phyloP scores from a whole-genome alignment of 2,888 invertebrate genomes.

The Geotrupes spiniger region DNA sequence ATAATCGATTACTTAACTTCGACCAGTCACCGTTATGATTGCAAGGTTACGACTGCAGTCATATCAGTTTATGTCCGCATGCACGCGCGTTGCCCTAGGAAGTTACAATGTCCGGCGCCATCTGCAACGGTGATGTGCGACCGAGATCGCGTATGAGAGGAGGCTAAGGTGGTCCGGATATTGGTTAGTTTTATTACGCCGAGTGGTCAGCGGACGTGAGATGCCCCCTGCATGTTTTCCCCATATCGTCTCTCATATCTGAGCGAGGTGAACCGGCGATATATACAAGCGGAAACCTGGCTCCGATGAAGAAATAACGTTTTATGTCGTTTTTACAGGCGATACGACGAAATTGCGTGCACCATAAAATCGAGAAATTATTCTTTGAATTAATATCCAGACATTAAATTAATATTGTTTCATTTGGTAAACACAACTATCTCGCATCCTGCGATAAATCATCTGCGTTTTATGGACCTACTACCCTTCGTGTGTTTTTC shows the following conservation, averaged over 20 bases:
- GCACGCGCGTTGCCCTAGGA: slow-evolving; percentile 35
- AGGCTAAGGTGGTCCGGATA: slow-evolving; percentile 47
- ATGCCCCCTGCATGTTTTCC: slow-evolving; percentile 39
- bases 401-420: slow-evolving; percentile 39
- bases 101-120: slow-evolving; percentile 46
- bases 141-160: slow-evolving; percentile 9
- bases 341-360: slow-evolving; percentile 43
- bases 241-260: slow-evolving; percentile 37
- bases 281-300: slow-evolving; percentile 45
- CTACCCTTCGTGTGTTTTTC: slow-evolving; percentile 2
- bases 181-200: slow-evolving; percentile 52
- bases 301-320: slow-evolving; percentile 51
- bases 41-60: too few relatives aligned
- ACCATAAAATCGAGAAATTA: slow-evolving; percentile 40
- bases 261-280: slow-evolving; percentile 28
- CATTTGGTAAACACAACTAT: slow-evolving; percentile 27
- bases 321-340: slow-evolving; percentile 49
- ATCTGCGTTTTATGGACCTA: background rate
- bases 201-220: slow-evolving; percentile 48
- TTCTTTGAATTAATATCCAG: slow-evolving; percentile 41
- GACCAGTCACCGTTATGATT: slow-evolving; percentile 33
- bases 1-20: slow-evolving; percentile 27
- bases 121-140: slow-evolving; percentile 33
- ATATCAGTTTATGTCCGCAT: slow-evolving; percentile 39
- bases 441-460: slow-evolving; percentile 2